phyloP scores from a whole-genome alignment of 1,140 invertebrate species.

The Aporrectodea caliginosa region DNA sequence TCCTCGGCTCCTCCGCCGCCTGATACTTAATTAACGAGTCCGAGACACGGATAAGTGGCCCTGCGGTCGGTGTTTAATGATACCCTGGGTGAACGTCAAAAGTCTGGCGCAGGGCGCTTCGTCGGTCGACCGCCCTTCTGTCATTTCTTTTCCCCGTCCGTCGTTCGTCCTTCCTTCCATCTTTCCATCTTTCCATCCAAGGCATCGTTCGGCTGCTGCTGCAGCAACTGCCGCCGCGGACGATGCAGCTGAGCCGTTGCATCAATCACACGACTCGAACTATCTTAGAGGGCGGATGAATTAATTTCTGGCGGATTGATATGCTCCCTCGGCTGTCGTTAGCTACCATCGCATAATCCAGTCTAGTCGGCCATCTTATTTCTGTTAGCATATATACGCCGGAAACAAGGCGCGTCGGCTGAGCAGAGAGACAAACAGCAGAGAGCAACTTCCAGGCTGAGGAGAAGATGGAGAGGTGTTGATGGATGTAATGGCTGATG shows the following conservation, averaged over 20 bases:
- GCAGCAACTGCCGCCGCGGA: too few species aligned
- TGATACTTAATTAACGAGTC: neutral
- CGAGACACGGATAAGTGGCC: neutral
- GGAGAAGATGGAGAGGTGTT: too few species aligned
- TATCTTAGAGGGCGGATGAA: neutral
- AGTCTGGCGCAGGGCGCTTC: neutral
- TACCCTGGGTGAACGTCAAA: neutral
- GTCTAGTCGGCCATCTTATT: too few species aligned
- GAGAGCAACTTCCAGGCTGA: too few species aligned
- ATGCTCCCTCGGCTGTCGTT: neutral
- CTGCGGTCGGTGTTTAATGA: neutral
- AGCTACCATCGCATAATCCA: neutral
- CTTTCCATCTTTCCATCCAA: too few species aligned
- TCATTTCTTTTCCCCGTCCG: too few species aligned
- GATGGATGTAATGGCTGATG: too few species aligned
- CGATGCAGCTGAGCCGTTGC: neutral
- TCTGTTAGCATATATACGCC: too few species aligned
- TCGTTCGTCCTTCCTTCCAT: neutral
- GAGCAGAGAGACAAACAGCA: too few species aligned
- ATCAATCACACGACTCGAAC: neutral
- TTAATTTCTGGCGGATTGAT: neutral
- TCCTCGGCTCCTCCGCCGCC: neutral
- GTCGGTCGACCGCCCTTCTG: neutral
- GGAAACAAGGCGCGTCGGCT: too few species aligned
- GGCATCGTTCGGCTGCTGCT: too few species aligned